Evolutionary conservation across 2,888 invertebrate genomes (phyloP).

Genomic region (Drosophila formosana): DNA sequence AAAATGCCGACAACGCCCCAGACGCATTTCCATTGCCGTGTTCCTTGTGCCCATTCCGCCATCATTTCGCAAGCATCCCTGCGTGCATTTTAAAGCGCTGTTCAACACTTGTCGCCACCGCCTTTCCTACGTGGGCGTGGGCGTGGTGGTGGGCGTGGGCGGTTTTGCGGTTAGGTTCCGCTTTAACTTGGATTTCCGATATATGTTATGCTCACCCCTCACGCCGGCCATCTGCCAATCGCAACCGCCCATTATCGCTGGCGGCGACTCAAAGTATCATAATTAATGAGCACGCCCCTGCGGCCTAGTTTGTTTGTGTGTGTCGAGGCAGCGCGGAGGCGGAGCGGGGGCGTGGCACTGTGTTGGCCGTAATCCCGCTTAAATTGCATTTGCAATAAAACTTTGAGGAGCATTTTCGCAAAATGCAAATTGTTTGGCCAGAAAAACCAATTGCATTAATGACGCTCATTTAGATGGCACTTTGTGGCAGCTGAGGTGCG

Average conservation of each 20-base stretch:
- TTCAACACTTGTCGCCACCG: constrained; percentile 56
- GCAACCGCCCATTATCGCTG: constrained; percentile 22
- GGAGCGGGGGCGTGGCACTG: constrained; percentile 40
- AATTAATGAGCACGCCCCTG: constrained; percentile 68
- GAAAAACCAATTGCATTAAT: constrained; percentile 63
- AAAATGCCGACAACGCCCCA: constrained; percentile 78
- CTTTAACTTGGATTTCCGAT: constrained; percentile 67
- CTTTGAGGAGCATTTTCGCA: constrained; percentile 9
- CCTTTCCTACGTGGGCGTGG: neutral
- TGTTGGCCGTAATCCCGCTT: constrained; percentile 54
- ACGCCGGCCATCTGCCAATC: constrained; percentile 23
- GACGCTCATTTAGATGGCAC: constrained; percentile 35
- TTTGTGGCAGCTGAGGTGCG: constrained; percentile 23
- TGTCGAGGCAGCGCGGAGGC: neutral
- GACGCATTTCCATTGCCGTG: constrained; percentile 24
- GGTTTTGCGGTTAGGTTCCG: constrained; percentile 50
- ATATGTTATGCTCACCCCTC: constrained; percentile 30
- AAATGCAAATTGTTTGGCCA: constrained; percentile 37
- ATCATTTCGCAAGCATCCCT: constrained; percentile 15
- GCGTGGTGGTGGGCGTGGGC: neutral
- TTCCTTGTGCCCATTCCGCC: neutral
- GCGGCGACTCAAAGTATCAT: constrained; percentile 66
- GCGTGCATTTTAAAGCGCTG: constrained; percentile 51
- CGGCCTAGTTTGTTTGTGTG: constrained; percentile 24
- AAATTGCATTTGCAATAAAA: constrained; percentile 57